Evolutionary conservation across 2,888 invertebrate genomes (phyloP).

Genomic region (Rhopalosiphum nymphaeae): DNA sequence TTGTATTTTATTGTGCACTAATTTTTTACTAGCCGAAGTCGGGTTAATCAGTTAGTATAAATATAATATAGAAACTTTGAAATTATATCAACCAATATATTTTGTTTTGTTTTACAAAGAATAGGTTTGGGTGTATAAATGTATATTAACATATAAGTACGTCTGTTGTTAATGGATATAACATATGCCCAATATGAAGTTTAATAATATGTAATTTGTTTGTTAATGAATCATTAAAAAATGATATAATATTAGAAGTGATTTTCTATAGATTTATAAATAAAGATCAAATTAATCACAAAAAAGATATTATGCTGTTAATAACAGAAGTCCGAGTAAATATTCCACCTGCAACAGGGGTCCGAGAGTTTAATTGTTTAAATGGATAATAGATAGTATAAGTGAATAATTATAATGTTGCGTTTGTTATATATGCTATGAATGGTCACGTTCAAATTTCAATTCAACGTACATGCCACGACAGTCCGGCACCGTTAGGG

Average conservation of each 20-base stretch:
- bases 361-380: neutral
- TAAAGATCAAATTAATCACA: neutral
- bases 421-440: neutral
- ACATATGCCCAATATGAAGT: neutral
- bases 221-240: constrained; percentile 6
- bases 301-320: neutral
- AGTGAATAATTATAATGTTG: neutral
- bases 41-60: neutral
- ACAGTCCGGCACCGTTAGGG: neutral
- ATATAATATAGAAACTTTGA: neutral
- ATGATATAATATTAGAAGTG: neutral
- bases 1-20: too few relatives aligned
- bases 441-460: neutral
- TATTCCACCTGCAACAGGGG: neutral
- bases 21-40: too few relatives aligned
- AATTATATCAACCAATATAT: neutral
- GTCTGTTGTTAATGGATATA: constrained; percentile 10
- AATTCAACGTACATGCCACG: neutral
- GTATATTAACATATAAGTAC: neutral
- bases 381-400: neutral
- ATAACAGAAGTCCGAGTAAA: neutral
- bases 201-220: constrained; percentile 4
- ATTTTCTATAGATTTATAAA: neutral
- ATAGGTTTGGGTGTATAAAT: neutral
- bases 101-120: neutral